Percentiles rank a stretch among this genome's conserved stretches.
phyloP scores from a whole-genome alignment of 2,888 invertebrate genomes.

The Zhuqinia jingwanae region DNA sequence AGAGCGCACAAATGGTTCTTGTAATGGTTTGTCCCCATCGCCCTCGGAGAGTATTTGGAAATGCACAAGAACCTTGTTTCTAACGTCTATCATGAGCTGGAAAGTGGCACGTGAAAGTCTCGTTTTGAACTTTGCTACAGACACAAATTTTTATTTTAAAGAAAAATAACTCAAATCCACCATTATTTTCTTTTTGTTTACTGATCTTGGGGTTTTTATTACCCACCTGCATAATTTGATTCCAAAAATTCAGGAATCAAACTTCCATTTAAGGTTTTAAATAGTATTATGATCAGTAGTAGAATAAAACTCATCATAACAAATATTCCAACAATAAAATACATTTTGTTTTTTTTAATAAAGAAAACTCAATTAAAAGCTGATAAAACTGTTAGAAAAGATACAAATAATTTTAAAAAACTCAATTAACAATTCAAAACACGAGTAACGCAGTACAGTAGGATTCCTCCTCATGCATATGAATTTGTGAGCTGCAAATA shows the following conservation, averaged over 20 bases:
- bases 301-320: background rate
- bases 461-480: no score
- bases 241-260: background rate
- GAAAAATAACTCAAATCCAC: background rate
- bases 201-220: no score
- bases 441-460: no score
- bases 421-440: no score
- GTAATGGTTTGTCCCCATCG: constrained; percentile 51
- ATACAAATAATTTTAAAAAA: no score
- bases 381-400: no score
- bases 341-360: no score
- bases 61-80: background rate
- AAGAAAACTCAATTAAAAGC: no score
- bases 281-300: background rate
- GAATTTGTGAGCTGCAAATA: no score
- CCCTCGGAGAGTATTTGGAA: constrained; percentile 28
- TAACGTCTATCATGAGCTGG: background rate
- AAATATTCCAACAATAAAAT: no score
- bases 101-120: background rate
- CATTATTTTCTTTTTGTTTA: no score
- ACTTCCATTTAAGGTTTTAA: background rate
- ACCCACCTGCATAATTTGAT: constrained; percentile 28
- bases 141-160: background rate
- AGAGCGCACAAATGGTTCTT: constrained; percentile 5
- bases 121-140: background rate